Percentiles rank a stretch among this genome's conserved stretches.
Conservation (phyloP, 2,888 invertebrate genomes). For the Acronicta aceris region DNA sequence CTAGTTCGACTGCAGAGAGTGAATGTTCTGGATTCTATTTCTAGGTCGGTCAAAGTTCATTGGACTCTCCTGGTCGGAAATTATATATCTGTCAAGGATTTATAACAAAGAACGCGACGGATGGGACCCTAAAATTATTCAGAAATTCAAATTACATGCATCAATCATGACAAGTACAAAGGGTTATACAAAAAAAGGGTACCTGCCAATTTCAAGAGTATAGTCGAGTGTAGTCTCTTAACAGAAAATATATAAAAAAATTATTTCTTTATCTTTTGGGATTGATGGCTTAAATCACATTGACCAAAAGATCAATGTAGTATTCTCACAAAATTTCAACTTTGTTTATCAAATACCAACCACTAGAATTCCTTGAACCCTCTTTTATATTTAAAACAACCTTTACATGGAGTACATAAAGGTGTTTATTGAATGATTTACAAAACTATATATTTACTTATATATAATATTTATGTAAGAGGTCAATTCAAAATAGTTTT, state of each 20-base stretch:
- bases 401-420: rapidly evolving
- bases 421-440: not conserved
- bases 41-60: too few relatives aligned
- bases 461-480: not conserved
- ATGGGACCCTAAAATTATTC: not conserved
- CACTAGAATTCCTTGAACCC: not conserved
- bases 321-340: constrained; percentile 33
- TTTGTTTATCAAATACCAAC: constrained; percentile 20
- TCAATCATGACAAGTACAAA: not conserved
- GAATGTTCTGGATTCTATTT: too few relatives aligned
- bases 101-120: too few relatives aligned
- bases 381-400: not conserved
- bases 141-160: not conserved
- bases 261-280: constrained; percentile 15
- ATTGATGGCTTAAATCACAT: constrained; percentile 25
- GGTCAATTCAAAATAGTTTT: not conserved
- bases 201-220: too few relatives aligned
- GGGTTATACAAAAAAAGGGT: too few relatives aligned
- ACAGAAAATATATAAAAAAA: constrained; percentile 11
- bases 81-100: too few relatives aligned
- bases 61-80: too few relatives aligned
- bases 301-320: constrained; percentile 43
- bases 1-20: too few relatives aligned
- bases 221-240: too few relatives aligned
- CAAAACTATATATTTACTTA: too few relatives aligned